Evolutionary conservation across 1,140 invertebrate species (phyloP), one percentile per base, ranked within the genome.

Genomic region (Heliconius melpomene): DNA sequence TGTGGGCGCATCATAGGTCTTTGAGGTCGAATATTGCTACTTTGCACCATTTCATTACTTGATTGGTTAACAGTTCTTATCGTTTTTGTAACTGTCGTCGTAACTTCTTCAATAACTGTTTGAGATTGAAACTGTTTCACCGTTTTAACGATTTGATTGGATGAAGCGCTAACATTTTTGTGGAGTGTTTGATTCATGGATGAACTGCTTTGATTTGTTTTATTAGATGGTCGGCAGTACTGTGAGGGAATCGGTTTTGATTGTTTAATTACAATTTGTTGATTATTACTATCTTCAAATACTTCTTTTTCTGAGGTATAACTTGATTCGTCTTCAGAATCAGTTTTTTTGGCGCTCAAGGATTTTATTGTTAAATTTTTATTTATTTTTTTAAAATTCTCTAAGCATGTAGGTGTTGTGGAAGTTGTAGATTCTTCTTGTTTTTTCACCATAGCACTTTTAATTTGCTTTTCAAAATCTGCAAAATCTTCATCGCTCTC

Each of bases 51-150:
- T 86, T 91, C 88, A 78, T 93, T 90, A 16, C 87, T 85, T 20
- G 87, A 89, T 83, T 92, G 88, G 84, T 93, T 93, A 2, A 94
- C 88, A 29, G 91, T 93, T 82, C 90, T 86, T 75, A 94, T 93
- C 20, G 93, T 94, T 88, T 92, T 93, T 40, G 93, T 94, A 20
- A 94, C 91, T 23, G 93, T 94, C 72, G 92, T 94, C 32, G 93
- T 94, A 32, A 94, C 90, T 87, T 94, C 93, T 87, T 94, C 84
- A 77, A 94, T 91, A 38, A 94, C 87, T 26, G 92, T 94, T 82
- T 93, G 86, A 2, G 90, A 89, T 85, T 94, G 89, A 85, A 90
- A 89, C 46, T 89, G 90, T 89, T 94, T 92, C 8, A 94, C 91
- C 38, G 89, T 92, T 81, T 92, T 93, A 7, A 92, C 86, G 36